Conservation (phyloP, 2,797 vertebrate genomes). For the Morelia viridis region DNA sequence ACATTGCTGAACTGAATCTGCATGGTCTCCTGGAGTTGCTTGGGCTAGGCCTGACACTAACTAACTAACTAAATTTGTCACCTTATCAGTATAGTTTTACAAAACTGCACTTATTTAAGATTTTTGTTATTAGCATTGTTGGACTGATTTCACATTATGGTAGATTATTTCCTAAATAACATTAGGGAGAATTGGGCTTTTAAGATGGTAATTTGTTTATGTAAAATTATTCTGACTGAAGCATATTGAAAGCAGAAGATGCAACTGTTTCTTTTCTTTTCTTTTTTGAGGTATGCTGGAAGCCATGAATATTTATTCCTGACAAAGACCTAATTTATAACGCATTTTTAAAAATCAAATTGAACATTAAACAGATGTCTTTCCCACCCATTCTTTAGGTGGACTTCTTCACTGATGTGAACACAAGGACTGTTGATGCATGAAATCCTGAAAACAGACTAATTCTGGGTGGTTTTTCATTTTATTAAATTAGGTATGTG, state of each 20-base stretch:
- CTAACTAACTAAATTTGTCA: not conserved
- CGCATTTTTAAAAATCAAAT: constrained; percentile 68
- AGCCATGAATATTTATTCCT: constrained; percentile 77
- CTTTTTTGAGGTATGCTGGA: constrained; percentile 65
- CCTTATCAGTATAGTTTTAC: not conserved
- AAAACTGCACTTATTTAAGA: not conserved
- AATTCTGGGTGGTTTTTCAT: constrained; percentile 51
- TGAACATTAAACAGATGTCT: constrained; percentile 63
- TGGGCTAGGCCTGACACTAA: too few species aligned
- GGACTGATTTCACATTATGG: constrained; percentile 14
- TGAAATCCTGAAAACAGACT: constrained; percentile 60
- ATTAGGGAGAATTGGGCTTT: constrained; percentile 54
- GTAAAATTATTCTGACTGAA: constrained; percentile 75
- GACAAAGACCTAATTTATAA: constrained; percentile 47
- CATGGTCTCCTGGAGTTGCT: too few species aligned
- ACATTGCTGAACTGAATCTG: too few species aligned
- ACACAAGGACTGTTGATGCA: constrained; percentile 59
- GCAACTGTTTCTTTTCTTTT: constrained; percentile 64
- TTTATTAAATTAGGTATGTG: constrained; percentile 53
- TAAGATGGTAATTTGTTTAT: constrained; percentile 78
- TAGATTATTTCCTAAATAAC: constrained; percentile 54
- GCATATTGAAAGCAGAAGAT: constrained; percentile 68
- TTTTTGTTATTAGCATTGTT: not conserved
- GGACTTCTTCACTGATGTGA: constrained; percentile 68
- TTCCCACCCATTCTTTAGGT: constrained; percentile 65